Conservation (phyloP, 2,113 vertebrate genomes). For the Collichthys lucidus region DNA sequence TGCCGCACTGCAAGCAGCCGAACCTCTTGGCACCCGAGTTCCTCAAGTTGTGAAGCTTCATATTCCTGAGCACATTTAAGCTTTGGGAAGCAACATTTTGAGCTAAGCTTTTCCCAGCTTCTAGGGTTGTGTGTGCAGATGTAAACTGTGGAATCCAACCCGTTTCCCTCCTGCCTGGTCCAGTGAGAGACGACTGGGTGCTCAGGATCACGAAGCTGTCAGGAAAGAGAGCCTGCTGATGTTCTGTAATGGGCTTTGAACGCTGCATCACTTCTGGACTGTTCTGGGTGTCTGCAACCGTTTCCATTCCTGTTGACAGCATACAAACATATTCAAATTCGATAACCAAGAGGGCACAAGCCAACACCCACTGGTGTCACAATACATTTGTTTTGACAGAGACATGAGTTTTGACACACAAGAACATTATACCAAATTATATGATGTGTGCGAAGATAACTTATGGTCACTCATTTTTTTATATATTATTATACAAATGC, state of each 20-base stretch:
- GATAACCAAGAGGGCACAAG: too few relatives aligned
- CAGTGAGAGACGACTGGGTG: constrained; percentile 29
- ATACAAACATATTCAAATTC: neutral
- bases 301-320: constrained; percentile 62
- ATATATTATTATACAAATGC: neutral
- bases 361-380: too few relatives aligned
- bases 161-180: constrained; percentile 36
- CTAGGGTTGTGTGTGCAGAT: constrained; percentile 35
- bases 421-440: too few relatives aligned
- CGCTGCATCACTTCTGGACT: constrained; percentile 41
- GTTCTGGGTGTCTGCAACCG: constrained; percentile 32
- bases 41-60: constrained; percentile 69
- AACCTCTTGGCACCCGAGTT: constrained; percentile 76
- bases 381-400: too few relatives aligned
- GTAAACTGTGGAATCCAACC: constrained; percentile 60
- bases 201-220: constrained; percentile 45
- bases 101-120: constrained; percentile 41
- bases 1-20: constrained; percentile 81
- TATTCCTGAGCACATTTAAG: constrained; percentile 50
- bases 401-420: too few relatives aligned
- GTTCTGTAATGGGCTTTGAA: constrained; percentile 37
- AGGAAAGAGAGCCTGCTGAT: constrained; percentile 51
- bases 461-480: neutral
- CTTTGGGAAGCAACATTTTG: constrained; percentile 57
- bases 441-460: neutral